Evolutionary conservation across 2,797 vertebrate species (phyloP).

Genomic region (Falco rusticolus): DNA sequence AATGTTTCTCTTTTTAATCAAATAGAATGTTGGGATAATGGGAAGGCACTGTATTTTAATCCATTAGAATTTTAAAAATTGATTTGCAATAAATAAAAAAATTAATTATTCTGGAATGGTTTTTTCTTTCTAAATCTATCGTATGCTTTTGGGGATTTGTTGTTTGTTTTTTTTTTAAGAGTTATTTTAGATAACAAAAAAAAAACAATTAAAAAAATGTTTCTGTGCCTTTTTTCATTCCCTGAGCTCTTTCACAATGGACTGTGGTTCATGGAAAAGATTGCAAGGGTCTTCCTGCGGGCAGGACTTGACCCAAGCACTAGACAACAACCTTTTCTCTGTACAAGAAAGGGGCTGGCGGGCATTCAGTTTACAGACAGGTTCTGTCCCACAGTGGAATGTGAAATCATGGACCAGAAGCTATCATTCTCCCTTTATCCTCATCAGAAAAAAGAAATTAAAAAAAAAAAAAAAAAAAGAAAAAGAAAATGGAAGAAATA

Average conservation of each 20-base stretch:
- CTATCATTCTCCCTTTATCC: background rate
- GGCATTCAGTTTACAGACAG: background rate
- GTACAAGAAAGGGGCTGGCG: background rate
- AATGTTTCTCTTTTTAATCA: background rate
- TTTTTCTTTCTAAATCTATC: background rate
- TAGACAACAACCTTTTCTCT: background rate
- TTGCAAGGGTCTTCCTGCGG: background rate
- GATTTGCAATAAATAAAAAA: background rate
- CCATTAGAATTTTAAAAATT: background rate
- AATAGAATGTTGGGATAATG: background rate
- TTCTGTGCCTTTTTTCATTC: background rate
- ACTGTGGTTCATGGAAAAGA: background rate
- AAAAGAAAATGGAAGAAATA: too few species aligned
- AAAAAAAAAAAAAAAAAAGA: too few species aligned
- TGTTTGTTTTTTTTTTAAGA: background rate
- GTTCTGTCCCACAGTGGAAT: slow-evolving; percentile 2
- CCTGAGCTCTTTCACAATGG: background rate
- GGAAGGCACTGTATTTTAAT: background rate
- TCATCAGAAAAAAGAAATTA: background rate
- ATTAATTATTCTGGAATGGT: background rate
- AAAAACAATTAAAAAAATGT: background rate
- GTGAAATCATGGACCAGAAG: slow-evolving; percentile 27
- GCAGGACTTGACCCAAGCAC: background rate
- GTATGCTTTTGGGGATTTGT: background rate
- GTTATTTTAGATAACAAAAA: background rate